Conservation (phyloP, 2,797 vertebrate genomes). For the Enteromius fasciolatus region DNA sequence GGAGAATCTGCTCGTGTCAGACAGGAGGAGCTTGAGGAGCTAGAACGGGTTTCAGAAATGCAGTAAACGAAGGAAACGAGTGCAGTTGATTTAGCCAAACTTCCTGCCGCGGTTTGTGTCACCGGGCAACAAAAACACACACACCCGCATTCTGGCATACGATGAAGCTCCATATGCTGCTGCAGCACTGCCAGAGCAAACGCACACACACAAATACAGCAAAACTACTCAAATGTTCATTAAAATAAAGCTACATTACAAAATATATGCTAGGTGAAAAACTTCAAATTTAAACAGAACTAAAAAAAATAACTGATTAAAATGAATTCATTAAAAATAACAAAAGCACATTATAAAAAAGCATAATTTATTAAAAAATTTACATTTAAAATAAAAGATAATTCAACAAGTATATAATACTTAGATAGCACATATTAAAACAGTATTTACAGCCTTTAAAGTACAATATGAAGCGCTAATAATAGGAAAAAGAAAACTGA, state of each 20-base stretch:
- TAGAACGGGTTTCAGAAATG: background rate
- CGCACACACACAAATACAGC: background rate
- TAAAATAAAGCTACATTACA: background rate
- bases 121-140: conserved; percentile 31
- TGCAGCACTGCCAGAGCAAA: background rate
- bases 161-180: background rate
- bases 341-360: background rate
- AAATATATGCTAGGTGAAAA: background rate
- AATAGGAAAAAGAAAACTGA: too few species aligned
- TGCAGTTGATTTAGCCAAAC: conserved; percentile 38
- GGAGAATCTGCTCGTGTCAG: background rate
- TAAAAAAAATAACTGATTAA: background rate
- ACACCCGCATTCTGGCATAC: background rate
- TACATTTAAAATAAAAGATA: background rate
- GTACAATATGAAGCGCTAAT: too few species aligned
- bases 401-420: background rate
- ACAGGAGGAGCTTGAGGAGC: background rate
- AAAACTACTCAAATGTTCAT: background rate
- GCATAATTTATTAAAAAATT: background rate
- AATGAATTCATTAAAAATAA: background rate
- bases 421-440: background rate
- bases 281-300: background rate
- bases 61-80: conserved; percentile 18
- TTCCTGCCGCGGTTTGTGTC: conserved; percentile 55
- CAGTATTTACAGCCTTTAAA: too few species aligned